A percentile compares a stretch with the other conserved stretches of the same genome.
Evolutionary conservation across 2,888 invertebrate species (phyloP).

Genomic region (Aphodius sticticus): DNA sequence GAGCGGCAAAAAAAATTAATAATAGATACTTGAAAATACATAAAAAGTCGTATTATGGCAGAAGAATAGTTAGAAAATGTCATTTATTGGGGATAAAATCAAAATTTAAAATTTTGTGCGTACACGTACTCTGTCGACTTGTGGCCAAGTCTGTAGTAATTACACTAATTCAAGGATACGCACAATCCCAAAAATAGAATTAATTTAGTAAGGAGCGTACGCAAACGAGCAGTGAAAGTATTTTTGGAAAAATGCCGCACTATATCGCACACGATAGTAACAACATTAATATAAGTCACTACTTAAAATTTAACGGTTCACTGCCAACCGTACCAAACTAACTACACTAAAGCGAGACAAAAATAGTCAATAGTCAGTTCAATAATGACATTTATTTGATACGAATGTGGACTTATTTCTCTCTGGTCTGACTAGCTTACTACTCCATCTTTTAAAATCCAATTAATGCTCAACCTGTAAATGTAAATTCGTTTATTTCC

Average conservation of each 20-base stretch:
- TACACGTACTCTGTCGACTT: neutral
- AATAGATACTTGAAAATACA: too few species aligned
- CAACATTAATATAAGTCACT: constrained; percentile 34
- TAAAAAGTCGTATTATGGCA: too few species aligned
- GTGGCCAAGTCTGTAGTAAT: neutral
- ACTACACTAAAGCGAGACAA: neutral
- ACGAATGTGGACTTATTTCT: neutral
- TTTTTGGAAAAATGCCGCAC: constrained; percentile 30
- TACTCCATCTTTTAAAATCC: too few species aligned
- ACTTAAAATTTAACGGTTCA: constrained; percentile 1
- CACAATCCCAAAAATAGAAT: neutral
- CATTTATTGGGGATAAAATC: too few species aligned
- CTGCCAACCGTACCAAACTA: neutral
- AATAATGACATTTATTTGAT: neutral
- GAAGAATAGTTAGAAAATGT: too few species aligned
- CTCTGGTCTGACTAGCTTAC: neutral
- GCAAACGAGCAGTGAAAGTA: constrained; percentile 4
- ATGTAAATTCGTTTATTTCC: neutral
- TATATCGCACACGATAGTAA: constrained; percentile 31
- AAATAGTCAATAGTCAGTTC: neutral
- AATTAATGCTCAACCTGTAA: neutral
- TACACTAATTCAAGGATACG: neutral
- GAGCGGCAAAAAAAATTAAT: too few species aligned
- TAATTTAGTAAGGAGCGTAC: neutral
- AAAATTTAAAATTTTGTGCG: too few species aligned